Evolutionary conservation across 2,888 invertebrate genomes (phyloP).

Genomic region (Drosophila fulvimacula): DNA sequence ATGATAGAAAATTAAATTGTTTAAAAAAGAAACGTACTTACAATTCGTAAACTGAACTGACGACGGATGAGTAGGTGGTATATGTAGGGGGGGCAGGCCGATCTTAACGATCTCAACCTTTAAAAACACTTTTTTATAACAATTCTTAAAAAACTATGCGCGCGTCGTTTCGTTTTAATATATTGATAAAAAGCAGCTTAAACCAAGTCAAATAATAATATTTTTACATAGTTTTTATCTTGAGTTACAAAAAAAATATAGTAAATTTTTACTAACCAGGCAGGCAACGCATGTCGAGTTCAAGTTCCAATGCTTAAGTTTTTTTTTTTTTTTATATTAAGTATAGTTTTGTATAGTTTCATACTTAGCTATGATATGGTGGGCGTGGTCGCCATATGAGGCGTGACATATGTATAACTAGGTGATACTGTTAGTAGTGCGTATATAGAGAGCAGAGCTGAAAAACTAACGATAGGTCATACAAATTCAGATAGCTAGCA

Average conservation of each 20-base stretch:
- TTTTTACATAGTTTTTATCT: conserved; percentile 12
- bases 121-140: conserved; percentile 45
- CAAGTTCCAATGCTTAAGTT: conserved; percentile 63
- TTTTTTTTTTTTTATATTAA: conserved; percentile 21
- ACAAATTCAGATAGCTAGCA: conserved; percentile 2
- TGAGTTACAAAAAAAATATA: conserved; percentile 33
- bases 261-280: conserved; percentile 68
- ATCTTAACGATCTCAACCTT: conserved; percentile 53
- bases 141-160: conserved; percentile 28
- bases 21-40: conserved; percentile 82
- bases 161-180: conserved; percentile 1
- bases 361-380: conserved; percentile 62
- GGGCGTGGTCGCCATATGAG: conserved; percentile 41
- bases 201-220: conserved; percentile 50
- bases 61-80: conserved; percentile 64
- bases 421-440: conserved; percentile 52
- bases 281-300: conserved; percentile 58
- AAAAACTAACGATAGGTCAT: conserved; percentile 20
- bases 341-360: conserved; percentile 12
- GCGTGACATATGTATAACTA: conserved; percentile 34
- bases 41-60: conserved; percentile 81
- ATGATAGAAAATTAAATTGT: conserved; percentile 61
- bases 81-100: conserved; percentile 32
- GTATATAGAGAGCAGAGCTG: conserved; percentile 29
- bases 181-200: conserved; percentile 43